Conservation (phyloP, 2,113 vertebrate species). For the Camelus bactrianus region DNA sequence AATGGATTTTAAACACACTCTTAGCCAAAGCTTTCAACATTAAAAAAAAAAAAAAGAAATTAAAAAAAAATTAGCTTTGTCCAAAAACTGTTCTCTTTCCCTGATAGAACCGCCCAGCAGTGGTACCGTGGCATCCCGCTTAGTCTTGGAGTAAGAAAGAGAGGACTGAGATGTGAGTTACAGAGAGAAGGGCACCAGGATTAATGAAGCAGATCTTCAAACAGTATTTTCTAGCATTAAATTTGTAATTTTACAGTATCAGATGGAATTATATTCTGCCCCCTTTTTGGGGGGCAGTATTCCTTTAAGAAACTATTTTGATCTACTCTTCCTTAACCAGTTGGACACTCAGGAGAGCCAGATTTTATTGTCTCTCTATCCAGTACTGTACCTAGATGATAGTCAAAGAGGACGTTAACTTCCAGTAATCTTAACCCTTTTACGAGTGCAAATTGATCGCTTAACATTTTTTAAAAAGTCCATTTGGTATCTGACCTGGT, state of each 20-base stretch:
- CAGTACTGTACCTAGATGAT: slow-evolving; percentile 57
- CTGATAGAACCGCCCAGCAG: background rate
- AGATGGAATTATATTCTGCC: background rate
- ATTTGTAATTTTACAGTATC: slow-evolving; percentile 39
- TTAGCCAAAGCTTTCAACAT: slow-evolving; percentile 53
- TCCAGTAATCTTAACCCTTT: slow-evolving; percentile 86
- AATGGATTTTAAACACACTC: slow-evolving; percentile 53
- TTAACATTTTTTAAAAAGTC: slow-evolving; percentile 84
- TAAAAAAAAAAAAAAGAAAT: background rate
- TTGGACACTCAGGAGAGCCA: background rate
- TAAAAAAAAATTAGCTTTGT: slow-evolving; percentile 50
- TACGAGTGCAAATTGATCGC: slow-evolving; percentile 85
- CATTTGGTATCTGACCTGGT: slow-evolving; percentile 87
- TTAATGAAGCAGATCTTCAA: slow-evolving; percentile 57
- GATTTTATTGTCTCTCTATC: slow-evolving; percentile 65
- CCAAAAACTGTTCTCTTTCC: background rate
- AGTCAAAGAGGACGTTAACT: slow-evolving; percentile 77
- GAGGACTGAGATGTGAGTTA: background rate
- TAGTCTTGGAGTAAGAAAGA: background rate
- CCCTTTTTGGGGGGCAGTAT: accelerated
- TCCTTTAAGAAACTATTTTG: background rate
- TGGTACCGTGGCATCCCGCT: background rate
- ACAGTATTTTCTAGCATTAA: background rate
- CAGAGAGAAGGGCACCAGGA: accelerated
- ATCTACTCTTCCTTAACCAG: background rate